Percentiles rank a stretch among this genome's conserved stretches.
Conservation (phyloP, 2,888 invertebrate species). For the Netelia inedita region DNA sequence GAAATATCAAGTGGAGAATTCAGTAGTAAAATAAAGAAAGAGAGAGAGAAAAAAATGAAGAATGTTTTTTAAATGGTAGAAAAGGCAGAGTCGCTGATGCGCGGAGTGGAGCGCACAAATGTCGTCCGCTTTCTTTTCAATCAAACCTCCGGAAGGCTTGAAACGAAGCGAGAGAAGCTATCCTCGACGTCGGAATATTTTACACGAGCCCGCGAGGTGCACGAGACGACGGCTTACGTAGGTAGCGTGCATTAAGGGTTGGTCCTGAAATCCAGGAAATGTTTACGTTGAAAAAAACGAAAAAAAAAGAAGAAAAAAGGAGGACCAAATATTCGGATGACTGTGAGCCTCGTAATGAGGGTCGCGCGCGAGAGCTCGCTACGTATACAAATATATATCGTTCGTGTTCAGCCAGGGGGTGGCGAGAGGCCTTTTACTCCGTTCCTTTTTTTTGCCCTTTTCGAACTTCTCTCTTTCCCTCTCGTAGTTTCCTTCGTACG, state of each 20-base stretch:
- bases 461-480: slow-evolving; percentile 10
- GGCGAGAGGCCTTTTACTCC: background rate
- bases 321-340: slow-evolving; percentile 19
- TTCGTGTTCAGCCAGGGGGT: slow-evolving; percentile 19
- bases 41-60: background rate
- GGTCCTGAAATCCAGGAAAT: slow-evolving; percentile 34
- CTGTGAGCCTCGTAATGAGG: slow-evolving; percentile 59
- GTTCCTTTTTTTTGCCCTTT: slow-evolving; percentile 30
- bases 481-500: slow-evolving; percentile 17
- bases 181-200: slow-evolving; percentile 35
- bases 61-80: background rate
- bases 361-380: slow-evolving; percentile 33
- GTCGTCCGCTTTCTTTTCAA: slow-evolving; percentile 48
- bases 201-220: background rate
- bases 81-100: slow-evolving; percentile 4
- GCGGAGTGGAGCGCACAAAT: slow-evolving; percentile 25
- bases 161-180: slow-evolving; percentile 9
- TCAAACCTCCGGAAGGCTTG: slow-evolving; percentile 18
- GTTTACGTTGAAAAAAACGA: slow-evolving; percentile 22
- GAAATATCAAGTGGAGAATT: background rate
- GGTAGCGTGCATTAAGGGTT: slow-evolving; percentile 6
- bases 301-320: slow-evolving; percentile 44
- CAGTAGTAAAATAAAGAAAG: background rate
- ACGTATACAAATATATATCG: slow-evolving; percentile 12
- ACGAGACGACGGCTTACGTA: too few relatives aligned